Evolutionary conservation across 2,888 invertebrate genomes (phyloP).

Genomic region (Phyllotreta striolata): DNA sequence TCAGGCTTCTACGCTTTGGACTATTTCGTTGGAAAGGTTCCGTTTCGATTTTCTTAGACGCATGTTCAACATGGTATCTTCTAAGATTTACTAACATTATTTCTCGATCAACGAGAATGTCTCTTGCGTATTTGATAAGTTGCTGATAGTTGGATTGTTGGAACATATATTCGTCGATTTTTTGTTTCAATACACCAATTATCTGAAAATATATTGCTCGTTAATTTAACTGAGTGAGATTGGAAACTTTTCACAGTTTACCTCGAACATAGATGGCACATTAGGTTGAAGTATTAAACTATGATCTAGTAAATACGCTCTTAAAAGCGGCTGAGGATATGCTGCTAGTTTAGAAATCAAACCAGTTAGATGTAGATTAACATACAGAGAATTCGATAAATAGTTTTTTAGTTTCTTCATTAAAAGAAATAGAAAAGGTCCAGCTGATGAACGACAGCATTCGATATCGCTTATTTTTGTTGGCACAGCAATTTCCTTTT

Average conservation of each 20-base stretch:
- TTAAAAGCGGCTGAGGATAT: constrained; percentile 87
- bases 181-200: constrained; percentile 81
- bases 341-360: constrained; percentile 85
- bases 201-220: constrained; percentile 64
- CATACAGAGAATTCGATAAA: constrained; percentile 82
- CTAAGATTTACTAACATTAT: constrained; percentile 76
- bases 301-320: constrained; percentile 87
- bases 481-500: constrained; percentile 38
- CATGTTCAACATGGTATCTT: constrained; percentile 66
- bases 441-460: constrained; percentile 62
- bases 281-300: constrained; percentile 87
- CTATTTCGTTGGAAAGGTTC: constrained; percentile 72
- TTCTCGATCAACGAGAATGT: constrained; percentile 81
- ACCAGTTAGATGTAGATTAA: constrained; percentile 88
- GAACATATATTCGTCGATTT: constrained; percentile 80
- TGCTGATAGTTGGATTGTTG: constrained; percentile 68
- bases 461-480: constrained; percentile 61
- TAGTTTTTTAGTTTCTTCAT: constrained; percentile 84
- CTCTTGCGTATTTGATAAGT: constrained; percentile 79
- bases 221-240: not conserved
- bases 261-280: constrained; percentile 91
- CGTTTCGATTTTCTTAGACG: constrained; percentile 38
- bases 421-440: constrained; percentile 83
- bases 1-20: constrained; percentile 78
- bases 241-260: constrained; percentile 54